Evolutionary conservation across 2,888 invertebrate species (phyloP).

Genomic region (Pristionchus maxplancki): DNA sequence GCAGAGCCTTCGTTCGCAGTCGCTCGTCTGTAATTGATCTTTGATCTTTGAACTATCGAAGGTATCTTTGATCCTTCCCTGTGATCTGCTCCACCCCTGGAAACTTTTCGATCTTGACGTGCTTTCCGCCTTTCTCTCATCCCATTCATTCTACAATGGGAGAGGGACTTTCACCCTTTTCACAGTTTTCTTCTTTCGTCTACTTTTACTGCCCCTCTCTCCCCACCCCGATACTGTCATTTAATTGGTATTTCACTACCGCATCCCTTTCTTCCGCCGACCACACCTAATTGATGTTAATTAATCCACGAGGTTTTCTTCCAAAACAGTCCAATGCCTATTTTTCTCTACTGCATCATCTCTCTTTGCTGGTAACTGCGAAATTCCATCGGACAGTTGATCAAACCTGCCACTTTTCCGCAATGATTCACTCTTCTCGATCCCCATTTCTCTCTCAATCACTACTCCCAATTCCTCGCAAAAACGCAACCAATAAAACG

Average conservation of each 20-base stretch:
- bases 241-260: slow-evolving; percentile 5
- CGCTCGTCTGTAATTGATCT: slow-evolving; percentile 66
- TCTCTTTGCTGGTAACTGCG: not conserved
- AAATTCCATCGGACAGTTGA: slow-evolving; percentile 23
- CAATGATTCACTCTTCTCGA: slow-evolving; percentile 12
- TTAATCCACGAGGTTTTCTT: not conserved
- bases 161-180: slow-evolving; percentile 22
- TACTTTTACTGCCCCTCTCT: slow-evolving; percentile 6
- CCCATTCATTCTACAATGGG: slow-evolving; percentile 35
- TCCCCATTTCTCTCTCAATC: slow-evolving; percentile 2
- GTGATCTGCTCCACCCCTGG: not conserved
- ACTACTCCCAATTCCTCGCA: not conserved
- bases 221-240: not conserved
- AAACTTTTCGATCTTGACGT: not conserved
- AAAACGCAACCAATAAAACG: slow-evolving; percentile 15
- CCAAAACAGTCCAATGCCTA: not conserved
- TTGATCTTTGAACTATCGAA: not conserved
- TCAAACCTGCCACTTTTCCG: slow-evolving; percentile 20
- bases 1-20: slow-evolving; percentile 71
- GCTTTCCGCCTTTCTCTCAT: slow-evolving; percentile 19
- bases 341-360: not conserved
- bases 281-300: not conserved
- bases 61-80: not conserved
- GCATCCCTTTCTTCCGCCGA: not conserved
- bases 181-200: not conserved